Evolutionary conservation across 2,797 vertebrate species (phyloP).

Genomic region (Odontamblyopus lacepedii): DNA sequence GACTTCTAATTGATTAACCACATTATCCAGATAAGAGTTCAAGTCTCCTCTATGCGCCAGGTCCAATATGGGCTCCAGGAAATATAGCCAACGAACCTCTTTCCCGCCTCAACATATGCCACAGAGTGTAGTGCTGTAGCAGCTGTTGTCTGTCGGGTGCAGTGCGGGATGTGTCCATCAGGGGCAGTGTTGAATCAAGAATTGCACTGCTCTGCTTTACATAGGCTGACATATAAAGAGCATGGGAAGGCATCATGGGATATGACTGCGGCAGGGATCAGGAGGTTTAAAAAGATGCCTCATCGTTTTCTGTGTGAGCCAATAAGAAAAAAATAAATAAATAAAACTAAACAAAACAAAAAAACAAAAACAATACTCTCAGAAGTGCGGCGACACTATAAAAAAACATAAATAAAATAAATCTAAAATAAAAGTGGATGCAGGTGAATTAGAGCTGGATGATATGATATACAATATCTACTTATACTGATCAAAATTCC

Average conservation of each 20-base stretch:
- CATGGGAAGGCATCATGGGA: conserved; percentile 40
- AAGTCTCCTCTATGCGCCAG: conserved; percentile 63
- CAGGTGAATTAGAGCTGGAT: no score
- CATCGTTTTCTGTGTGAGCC: conserved; percentile 17
- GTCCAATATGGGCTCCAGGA: conserved; percentile 59
- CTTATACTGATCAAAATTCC: no score
- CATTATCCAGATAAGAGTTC: conserved; percentile 73
- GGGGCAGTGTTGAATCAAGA: conserved; percentile 72
- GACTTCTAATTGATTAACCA: conserved; percentile 79
- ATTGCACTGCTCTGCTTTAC: conserved; percentile 31
- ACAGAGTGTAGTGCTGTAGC: conserved; percentile 52
- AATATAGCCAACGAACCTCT: conserved; percentile 55
- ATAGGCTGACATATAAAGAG: conserved; percentile 37
- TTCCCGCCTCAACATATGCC: conserved; percentile 56
- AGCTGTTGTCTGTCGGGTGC: conserved; percentile 40
- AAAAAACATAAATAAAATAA: no score
- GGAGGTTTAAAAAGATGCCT: conserved; percentile 41
- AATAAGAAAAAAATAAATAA: no score
- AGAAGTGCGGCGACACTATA: no score
- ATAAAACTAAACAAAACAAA: no score
- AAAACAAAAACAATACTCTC: no score
- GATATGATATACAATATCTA: no score
- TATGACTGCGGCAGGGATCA: conserved; percentile 41
- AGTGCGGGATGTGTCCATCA: conserved; percentile 48
- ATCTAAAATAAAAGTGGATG: no score